A percentile compares a stretch with the other conserved stretches of the same genome.
These are phyloP conservation scores for Sclerodermus sp. DNA, from an alignment of 2,888 invertebrate species.

Conservation along the genomic window DNA sequence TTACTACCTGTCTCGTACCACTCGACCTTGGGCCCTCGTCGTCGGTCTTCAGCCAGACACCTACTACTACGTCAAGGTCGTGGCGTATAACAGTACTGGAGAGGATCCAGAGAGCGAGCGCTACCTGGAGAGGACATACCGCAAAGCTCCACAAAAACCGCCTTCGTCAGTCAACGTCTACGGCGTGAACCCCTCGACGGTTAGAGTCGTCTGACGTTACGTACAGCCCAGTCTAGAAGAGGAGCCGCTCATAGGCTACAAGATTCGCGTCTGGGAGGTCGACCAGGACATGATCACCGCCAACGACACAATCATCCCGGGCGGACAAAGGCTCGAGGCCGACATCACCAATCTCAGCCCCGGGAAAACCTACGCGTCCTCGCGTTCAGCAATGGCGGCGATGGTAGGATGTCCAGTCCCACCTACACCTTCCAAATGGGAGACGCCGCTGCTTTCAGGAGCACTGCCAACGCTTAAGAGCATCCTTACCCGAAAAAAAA, in stretches of 20 bases:
- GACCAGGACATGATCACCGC: constrained; percentile 94
- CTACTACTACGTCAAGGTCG: constrained; percentile 87
- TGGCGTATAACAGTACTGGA: constrained; percentile 95
- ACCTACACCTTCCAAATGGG: constrained; percentile 89
- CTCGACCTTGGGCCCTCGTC: constrained; percentile 83
- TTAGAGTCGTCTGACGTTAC: constrained; percentile 90
- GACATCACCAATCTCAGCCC: constrained; percentile 74
- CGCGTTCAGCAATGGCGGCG: constrained; percentile 92
- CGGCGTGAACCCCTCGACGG: constrained; percentile 82
- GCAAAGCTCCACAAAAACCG: constrained; percentile 91
- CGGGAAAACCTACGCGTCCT: constrained; percentile 89
- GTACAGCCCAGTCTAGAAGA: constrained; percentile 88
- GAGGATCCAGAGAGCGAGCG: constrained; percentile 95
- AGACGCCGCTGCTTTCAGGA: constrained; percentile 44
- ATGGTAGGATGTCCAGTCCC: constrained; percentile 96
- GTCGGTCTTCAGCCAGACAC: constrained; percentile 92
- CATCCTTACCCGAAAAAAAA: too few species aligned
- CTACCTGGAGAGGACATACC: constrained; percentile 81
- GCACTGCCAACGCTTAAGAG: constrained; percentile 33
- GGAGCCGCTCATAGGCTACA: constrained; percentile 92
- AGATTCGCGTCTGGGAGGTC: constrained; percentile 91
- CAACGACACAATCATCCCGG: constrained; percentile 76
- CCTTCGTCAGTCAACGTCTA: constrained; percentile 88
- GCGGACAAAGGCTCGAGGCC: constrained; percentile 78
- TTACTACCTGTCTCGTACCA: constrained; percentile 83